phyloP scores from a whole-genome alignment of 1,140 invertebrate genomes.

The Condylostylus longicornis region DNA sequence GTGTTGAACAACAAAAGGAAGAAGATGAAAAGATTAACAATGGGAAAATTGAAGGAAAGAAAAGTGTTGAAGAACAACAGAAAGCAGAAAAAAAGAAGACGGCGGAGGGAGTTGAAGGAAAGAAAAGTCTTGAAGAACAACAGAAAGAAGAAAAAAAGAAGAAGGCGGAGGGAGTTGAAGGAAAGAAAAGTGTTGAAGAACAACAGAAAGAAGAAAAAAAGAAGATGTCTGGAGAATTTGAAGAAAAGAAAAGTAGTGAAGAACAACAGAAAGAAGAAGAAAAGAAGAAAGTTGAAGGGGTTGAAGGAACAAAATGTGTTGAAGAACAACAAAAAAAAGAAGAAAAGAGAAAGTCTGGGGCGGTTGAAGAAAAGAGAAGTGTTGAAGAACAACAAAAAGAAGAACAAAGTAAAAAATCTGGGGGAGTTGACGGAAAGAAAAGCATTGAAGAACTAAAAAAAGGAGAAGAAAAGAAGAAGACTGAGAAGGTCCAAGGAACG shows the following conservation, averaged over 20 bases:
- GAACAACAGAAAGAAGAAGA: constrained; percentile 9
- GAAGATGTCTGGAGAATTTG: constrained; percentile 2
- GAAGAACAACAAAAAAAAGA: constrained; percentile 6
- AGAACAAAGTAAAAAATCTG: constrained; percentile 8
- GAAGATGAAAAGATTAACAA: constrained; percentile 2
- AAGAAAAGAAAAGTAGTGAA: constrained; percentile 3
- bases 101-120: constrained; percentile 2
- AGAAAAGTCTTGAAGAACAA: constrained; percentile 6
- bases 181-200: constrained; percentile 2
- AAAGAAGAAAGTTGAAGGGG: constrained; percentile 10
- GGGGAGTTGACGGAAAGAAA: constrained; percentile 5
- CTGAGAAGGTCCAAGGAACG: constrained; percentile 1
- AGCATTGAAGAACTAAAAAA: constrained; percentile 3
- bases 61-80: constrained; percentile 2
- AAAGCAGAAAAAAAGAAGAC: neutral
- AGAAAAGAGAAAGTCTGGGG: constrained; percentile 5
- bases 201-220: neutral
- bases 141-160: constrained; percentile 9
- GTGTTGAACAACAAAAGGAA: constrained; percentile 1
- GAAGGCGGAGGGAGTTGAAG: constrained; percentile 7
- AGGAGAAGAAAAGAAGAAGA: constrained; percentile 7
- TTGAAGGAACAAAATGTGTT: neutral
- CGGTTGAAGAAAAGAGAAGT: constrained; percentile 2
- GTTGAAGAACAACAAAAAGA: constrained; percentile 9
- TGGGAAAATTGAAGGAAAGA: neutral